These are phyloP conservation scores for Cydia fagiglandana DNA, from an alignment of 1,140 invertebrate genomes.

Conservation along the genomic window DNA sequence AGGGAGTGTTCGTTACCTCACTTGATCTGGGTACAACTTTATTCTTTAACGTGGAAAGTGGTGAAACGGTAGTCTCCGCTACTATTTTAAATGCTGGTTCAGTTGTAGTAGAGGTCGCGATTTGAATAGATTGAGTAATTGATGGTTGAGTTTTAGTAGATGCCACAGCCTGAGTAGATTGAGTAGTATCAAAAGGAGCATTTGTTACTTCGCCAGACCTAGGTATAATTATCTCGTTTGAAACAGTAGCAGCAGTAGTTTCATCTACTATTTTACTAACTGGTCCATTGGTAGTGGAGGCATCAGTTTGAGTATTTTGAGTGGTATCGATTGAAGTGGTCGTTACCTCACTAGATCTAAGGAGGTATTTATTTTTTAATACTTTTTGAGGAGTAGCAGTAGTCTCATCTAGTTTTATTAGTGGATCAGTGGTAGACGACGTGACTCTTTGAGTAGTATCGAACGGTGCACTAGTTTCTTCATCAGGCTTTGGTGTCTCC, in stretches of 20 bases:
- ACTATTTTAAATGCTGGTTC: constrained; percentile 28
- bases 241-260: neutral
- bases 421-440: neutral
- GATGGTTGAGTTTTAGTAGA: constrained; percentile 31
- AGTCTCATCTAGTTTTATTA: neutral
- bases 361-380: neutral
- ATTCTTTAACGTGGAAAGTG: neutral
- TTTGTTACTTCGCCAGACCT: neutral
- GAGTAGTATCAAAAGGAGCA: neutral
- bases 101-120: constrained; percentile 24
- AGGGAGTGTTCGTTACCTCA: neutral
- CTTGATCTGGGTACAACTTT: neutral
- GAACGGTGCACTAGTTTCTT: constrained; percentile 35
- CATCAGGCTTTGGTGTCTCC: constrained; percentile 18
- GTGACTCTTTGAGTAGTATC: constrained; percentile 15
- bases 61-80: neutral
- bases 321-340: neutral
- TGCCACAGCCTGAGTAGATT: neutral
- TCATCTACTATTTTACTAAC: neutral
- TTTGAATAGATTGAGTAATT: constrained; percentile 8
- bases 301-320: neutral
- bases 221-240: neutral
- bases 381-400: neutral
- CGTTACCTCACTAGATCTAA: neutral
- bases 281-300: neutral